A percentile compares a stretch with the other conserved stretches of the same genome.
Evolutionary conservation across 2,888 invertebrate species (phyloP).

Genomic region (Thera britannica): DNA sequence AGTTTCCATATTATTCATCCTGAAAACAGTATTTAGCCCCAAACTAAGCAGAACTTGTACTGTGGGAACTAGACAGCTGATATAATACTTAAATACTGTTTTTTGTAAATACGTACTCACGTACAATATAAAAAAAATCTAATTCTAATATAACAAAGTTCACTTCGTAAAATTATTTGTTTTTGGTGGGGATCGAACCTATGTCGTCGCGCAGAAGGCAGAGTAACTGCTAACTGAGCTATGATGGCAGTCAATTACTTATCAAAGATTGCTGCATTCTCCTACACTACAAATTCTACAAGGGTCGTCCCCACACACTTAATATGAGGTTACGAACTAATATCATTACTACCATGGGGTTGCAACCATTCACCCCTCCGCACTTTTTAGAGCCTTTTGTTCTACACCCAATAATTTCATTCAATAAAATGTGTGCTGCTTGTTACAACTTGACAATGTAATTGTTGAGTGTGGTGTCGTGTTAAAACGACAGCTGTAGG

Average conservation of each 20-base stretch:
- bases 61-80: too few species aligned
- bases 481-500: conserved; percentile 47
- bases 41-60: too few species aligned
- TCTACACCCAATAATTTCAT: conserved; percentile 62
- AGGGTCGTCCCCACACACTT: conserved; percentile 47
- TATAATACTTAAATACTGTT: too few species aligned
- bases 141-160: too few species aligned
- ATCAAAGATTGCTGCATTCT: conserved; percentile 3
- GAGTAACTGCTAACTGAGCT: too few species aligned
- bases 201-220: too few species aligned
- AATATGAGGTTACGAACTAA: conserved; percentile 78
- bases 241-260: not conserved
- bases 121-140: too few species aligned
- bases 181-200: too few species aligned
- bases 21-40: too few species aligned
- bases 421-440: conserved; percentile 50
- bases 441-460: conserved; percentile 41
- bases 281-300: conserved; percentile 37
- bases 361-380: conserved; percentile 53
- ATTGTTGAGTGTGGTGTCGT: conserved; percentile 40
- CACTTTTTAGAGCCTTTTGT: conserved; percentile 64
- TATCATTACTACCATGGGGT: conserved; percentile 65
- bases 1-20: too few species aligned
- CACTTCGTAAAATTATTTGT: too few species aligned
- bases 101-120: too few species aligned